phyloP scores from a whole-genome alignment of 2,113 vertebrate species.

The Spilogale gracilis region DNA sequence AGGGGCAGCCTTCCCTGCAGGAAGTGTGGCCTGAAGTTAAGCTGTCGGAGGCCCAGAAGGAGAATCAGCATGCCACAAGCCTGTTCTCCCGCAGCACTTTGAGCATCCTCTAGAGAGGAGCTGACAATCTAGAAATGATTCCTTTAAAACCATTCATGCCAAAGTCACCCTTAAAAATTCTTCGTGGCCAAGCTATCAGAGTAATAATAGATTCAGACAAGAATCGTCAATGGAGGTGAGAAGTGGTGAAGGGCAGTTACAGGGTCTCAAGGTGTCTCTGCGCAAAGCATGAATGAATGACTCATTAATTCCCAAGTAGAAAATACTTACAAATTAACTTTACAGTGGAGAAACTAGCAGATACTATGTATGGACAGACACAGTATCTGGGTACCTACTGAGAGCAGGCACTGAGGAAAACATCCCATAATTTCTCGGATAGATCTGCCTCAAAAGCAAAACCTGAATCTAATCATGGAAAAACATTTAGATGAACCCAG shows the following conservation, averaged over 20 bases:
- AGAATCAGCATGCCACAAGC: neutral
- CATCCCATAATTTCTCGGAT: neutral
- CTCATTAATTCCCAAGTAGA: neutral
- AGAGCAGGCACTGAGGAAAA: neutral
- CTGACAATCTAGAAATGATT: neutral
- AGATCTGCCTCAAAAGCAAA: neutral
- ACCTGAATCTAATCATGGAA: neutral
- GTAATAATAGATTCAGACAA: neutral
- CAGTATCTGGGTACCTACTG: neutral
- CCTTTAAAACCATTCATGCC: neutral
- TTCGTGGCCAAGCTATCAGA: neutral
- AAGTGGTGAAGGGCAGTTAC: neutral
- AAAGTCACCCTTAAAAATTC: constrained; percentile 43
- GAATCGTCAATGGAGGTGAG: neutral
- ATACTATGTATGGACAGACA: neutral
- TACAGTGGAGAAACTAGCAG: neutral
- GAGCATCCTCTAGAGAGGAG: neutral
- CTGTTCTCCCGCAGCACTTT: neutral
- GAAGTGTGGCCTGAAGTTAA: neutral
- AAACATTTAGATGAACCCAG: neutral
- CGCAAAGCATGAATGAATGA: neutral
- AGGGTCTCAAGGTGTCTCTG: neutral
- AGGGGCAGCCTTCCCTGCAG: neutral
- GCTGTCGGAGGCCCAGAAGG: neutral
- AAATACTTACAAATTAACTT: neutral